Evolutionary conservation across 2,113 vertebrate species (phyloP), one percentile per base, ranked within the genome.

Genomic region (Toxotes chatareus): DNA sequence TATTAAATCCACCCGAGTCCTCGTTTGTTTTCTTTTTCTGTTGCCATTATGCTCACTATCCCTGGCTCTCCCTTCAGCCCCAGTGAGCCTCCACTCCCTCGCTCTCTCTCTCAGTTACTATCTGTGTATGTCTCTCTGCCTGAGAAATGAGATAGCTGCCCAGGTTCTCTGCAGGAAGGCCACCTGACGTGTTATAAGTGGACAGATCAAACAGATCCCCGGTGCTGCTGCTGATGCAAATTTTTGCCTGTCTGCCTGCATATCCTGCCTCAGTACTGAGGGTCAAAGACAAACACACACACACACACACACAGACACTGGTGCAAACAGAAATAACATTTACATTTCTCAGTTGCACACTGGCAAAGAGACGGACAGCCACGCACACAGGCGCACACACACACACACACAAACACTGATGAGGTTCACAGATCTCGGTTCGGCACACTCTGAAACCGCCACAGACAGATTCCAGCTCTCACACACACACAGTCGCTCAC

Each of bases 121-220:
- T 86, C n/a, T 76, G 31, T 40, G 21, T 6, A 5, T 1, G 51
- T 62, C 65, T 49, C 51, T 51, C 74, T 57, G 16, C 34, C 65
- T 73, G 73, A 74, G 73, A 83, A 76, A 72, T 55, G 60, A 83
- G 36, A 62, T 21, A 17, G 63, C 83, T 51, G 79, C 67, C 31
- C 60, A 32, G 57, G 55, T 66, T 76, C 73, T 87, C 77, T 75
- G 80, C 87, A 75, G 79, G 72, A 85, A 80, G 80, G 76, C 74
- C 79, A 86, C 80, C 89, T 78, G 89, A 92, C 12, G 64, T 21
- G 72, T 87, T 82, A 44, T 76, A 87, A 91, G 77, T 65, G 84
- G 79, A 83, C 79, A 80, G 84, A 92, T 91, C 90, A 92, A 91
- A 90, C 86, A 82, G 77, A 86, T 82, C 72, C 72, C 55, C 7